phyloP scores from a whole-genome alignment of 2,888 invertebrate genomes.

The Lamellibrachia columna region DNA sequence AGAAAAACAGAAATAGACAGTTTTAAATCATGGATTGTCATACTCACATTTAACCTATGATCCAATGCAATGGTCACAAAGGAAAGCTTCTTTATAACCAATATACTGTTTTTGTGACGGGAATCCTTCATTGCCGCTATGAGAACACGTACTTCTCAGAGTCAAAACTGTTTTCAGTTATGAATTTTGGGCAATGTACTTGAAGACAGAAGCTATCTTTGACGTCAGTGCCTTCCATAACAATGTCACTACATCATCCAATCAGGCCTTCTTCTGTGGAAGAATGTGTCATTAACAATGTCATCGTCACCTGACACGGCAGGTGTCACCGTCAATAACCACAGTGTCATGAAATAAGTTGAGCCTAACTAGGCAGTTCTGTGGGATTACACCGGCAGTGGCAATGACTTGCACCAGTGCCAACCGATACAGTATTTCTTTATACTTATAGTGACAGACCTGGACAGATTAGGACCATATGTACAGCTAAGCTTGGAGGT shows the following conservation, averaged over 20 bases:
- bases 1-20: neutral
- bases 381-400: neutral
- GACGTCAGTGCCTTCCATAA: neutral
- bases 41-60: neutral
- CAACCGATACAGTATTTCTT: constrained; percentile 16
- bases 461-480: neutral
- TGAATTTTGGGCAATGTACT: neutral
- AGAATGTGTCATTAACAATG: neutral
- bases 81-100: neutral
- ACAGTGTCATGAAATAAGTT: neutral
- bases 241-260: neutral
- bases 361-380: neutral
- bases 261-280: neutral
- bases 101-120: neutral
- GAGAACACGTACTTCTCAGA: neutral
- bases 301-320: neutral
- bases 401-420: neutral
- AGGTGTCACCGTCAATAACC: neutral
- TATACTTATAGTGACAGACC: neutral
- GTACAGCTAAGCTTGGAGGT: neutral
- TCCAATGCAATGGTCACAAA: neutral
- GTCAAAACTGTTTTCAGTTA: neutral
- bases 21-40: neutral
- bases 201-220: neutral
- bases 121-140: neutral